Conservation (phyloP, 2,888 invertebrate genomes). For the Idaea biselata region DNA sequence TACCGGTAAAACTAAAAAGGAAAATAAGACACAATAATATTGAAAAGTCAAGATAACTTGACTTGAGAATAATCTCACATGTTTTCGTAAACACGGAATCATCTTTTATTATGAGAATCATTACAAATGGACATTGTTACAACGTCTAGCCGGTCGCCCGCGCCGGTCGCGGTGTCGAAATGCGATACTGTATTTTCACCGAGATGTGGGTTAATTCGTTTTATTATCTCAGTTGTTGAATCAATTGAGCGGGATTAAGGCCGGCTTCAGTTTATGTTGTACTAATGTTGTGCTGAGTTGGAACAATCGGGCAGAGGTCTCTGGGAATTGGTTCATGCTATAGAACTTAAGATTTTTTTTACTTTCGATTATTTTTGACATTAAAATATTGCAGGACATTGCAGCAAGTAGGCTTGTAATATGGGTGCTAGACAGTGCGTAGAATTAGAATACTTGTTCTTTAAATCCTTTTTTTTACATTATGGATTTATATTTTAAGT, state of each 20-base stretch:
- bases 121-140: slow-evolving; percentile 41
- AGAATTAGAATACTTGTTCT: too few relatives aligned
- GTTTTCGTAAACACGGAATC: slow-evolving; percentile 40
- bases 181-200: background rate
- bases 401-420: too few relatives aligned
- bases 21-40: background rate
- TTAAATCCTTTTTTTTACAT: too few relatives aligned
- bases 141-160: slow-evolving; percentile 25
- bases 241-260: slow-evolving; percentile 11
- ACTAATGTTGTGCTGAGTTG: background rate
- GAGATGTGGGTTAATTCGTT: slow-evolving; percentile 7
- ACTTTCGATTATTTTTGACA: background rate
- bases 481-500: too few relatives aligned
- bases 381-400: background rate
- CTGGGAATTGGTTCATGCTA: background rate
- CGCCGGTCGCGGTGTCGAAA: too few relatives aligned
- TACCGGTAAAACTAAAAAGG: background rate
- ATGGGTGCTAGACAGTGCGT: too few relatives aligned
- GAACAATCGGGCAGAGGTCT: background rate
- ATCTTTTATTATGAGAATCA: slow-evolving; percentile 42
- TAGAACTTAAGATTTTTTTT: too few relatives aligned
- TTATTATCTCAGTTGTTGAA: slow-evolving; percentile 11
- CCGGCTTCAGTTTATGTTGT: background rate
- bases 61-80: slow-evolving; percentile 9
- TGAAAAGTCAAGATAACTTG: background rate